Conservation (phyloP, 2,797 vertebrate genomes). For the Anguilla anguilla region DNA sequence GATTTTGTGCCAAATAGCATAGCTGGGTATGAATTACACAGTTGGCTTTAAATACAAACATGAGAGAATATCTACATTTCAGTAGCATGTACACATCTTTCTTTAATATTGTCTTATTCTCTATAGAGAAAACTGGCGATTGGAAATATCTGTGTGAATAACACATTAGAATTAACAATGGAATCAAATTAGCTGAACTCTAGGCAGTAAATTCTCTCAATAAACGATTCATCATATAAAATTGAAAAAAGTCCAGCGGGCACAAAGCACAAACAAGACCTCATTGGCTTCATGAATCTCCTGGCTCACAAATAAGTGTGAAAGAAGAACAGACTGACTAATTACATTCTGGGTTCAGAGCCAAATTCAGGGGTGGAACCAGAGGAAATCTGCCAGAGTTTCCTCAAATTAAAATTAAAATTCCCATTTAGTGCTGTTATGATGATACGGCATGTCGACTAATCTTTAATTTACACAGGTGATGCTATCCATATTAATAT, state of each 20-base stretch:
- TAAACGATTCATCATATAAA: not conserved
- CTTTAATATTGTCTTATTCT: not conserved
- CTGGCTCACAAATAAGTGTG: not conserved
- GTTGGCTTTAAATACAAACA: not conserved
- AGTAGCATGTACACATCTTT: constrained; percentile 2
- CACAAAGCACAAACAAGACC: not conserved
- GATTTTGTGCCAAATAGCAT: not conserved
- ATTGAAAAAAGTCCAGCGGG: not conserved
- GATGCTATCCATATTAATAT: not conserved
- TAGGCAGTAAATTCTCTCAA: not conserved
- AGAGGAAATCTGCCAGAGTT: not conserved
- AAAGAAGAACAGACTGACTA: not conserved
- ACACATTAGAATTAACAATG: not conserved
- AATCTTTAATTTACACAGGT: not conserved
- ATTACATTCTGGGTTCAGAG: not conserved
- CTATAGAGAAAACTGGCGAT: not conserved
- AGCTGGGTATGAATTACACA: not conserved
- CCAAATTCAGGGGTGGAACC: not conserved
- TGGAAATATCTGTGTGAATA: constrained; percentile 3
- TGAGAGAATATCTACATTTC: not conserved
- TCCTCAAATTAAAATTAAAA: not conserved
- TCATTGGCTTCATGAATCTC: not conserved
- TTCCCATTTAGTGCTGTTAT: not conserved
- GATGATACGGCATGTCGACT: not conserved
- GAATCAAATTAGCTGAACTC: not conserved